phyloP scores from a whole-genome alignment of 2,113 vertebrate species.

The Neomonachus schauinslandi region DNA sequence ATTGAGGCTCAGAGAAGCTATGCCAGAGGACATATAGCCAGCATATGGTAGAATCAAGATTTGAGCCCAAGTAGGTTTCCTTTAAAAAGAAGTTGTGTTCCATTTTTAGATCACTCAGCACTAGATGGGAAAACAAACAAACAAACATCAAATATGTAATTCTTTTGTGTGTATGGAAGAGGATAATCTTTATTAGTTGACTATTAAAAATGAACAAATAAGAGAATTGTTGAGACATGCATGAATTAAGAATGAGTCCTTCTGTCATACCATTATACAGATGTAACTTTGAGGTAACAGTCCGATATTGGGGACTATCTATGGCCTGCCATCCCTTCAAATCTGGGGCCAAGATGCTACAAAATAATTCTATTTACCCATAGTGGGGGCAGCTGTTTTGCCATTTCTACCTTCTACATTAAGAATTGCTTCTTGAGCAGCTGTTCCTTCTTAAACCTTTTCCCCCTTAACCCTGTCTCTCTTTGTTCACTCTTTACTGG shows the following conservation, averaged over 20 bases:
- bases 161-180: neutral
- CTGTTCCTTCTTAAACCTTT: neutral
- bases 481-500: neutral
- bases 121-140: neutral
- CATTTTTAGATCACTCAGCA: neutral
- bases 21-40: neutral
- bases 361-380: neutral
- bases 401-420: neutral
- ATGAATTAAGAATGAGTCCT: neutral
- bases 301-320: neutral
- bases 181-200: neutral
- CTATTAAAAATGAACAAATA: neutral
- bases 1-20: slow-evolving; percentile 17
- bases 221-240: neutral
- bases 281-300: neutral
- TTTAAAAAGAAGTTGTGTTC: neutral
- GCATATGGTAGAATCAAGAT: neutral
- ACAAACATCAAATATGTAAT: neutral
- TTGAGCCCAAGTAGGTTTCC: neutral
- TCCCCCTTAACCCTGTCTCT: neutral
- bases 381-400: neutral
- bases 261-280: neutral
- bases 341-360: neutral
- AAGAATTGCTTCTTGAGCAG: slow-evolving; percentile 17
- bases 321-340: neutral